Conservation (phyloP, 2,797 vertebrate species). For the Acanthurus tractus region DNA sequence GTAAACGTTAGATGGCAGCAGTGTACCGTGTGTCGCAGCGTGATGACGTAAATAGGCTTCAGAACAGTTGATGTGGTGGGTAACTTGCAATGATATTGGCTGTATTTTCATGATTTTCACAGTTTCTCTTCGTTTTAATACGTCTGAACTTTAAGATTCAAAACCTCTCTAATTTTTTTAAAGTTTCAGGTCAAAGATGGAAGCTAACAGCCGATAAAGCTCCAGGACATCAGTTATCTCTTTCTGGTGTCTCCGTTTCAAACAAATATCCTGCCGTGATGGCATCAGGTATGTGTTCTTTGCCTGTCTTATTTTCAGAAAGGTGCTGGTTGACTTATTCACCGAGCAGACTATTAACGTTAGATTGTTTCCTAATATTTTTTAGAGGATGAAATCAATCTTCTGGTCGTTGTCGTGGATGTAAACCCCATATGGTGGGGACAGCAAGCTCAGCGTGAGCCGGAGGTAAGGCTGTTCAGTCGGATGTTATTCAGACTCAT, state of each 20-base stretch:
- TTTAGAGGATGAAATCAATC: conserved; percentile 93
- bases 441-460: conserved; percentile 89
- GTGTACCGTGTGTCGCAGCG: not conserved
- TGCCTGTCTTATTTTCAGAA: not conserved
- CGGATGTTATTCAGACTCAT: not conserved
- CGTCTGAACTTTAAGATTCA: not conserved
- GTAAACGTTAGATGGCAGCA: conserved; percentile 44
- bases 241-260: not conserved
- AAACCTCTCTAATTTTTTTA: fast-evolving
- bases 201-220: conserved; percentile 30
- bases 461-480: conserved; percentile 82
- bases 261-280: conserved; percentile 40
- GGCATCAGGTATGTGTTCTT: conserved; percentile 67
- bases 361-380: conserved; percentile 1
- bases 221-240: not conserved
- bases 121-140: not conserved
- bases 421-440: conserved; percentile 99
- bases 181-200: conserved; percentile 8
- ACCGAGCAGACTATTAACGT: not conserved
- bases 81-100: too few species aligned
- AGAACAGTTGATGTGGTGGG: not conserved
- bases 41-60: not conserved
- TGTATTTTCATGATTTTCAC: not conserved
- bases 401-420: conserved; percentile 93
- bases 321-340: not conserved